These are phyloP conservation scores for Lophura nycthemera DNA, from an alignment of 2,113 vertebrate species.

Conservation along the genomic window DNA sequence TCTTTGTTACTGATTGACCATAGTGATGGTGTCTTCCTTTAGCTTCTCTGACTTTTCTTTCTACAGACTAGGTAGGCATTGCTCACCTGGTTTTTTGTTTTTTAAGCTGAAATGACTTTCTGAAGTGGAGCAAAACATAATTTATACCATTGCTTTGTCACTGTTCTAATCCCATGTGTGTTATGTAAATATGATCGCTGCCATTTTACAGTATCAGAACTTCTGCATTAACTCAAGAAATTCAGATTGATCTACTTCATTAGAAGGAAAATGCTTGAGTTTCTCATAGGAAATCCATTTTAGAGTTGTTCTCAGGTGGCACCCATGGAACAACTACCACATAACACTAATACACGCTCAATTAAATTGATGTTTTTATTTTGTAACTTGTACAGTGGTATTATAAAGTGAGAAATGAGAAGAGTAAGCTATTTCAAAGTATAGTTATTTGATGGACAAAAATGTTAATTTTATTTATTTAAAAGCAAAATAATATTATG, in stretches of 20 bases:
- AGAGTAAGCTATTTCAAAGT: neutral
- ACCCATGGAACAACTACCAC: neutral
- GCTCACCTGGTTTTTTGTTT: neutral
- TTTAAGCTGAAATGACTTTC: neutral
- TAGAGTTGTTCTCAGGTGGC: neutral
- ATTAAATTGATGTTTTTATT: neutral
- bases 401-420: neutral
- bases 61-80: neutral
- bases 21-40: neutral
- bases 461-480: neutral
- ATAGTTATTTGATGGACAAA: neutral
- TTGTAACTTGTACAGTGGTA: neutral
- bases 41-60: neutral
- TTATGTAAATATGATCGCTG: neutral
- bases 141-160: neutral
- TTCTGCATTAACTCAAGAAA: neutral
- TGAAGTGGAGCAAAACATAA: neutral
- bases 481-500: neutral
- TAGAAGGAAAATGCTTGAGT: neutral
- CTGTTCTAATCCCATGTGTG: neutral
- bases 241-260: neutral
- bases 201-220: neutral
- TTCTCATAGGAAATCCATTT: neutral
- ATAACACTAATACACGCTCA: neutral
- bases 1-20: neutral